Conservation (phyloP, 1,140 invertebrate genomes). For the Vanessa atalanta region DNA sequence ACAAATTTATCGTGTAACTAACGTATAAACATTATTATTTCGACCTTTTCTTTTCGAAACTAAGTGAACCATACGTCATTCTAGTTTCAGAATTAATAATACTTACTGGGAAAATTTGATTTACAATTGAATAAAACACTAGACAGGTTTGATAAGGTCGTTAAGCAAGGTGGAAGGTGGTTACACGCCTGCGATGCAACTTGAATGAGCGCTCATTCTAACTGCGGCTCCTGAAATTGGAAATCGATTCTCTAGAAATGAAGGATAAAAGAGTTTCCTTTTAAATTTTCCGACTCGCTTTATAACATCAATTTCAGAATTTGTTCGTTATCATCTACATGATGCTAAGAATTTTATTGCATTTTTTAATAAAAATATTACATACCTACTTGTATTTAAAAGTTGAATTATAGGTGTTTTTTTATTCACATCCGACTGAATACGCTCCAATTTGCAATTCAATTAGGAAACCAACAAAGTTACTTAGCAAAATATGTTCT, state of each 20-base stretch:
- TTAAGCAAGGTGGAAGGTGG: constrained; percentile 8
- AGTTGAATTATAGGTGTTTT: no score
- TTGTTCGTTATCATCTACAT: neutral
- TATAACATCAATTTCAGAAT: constrained; percentile 10
- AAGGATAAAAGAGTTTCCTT: constrained; percentile 13
- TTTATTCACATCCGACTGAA: no score
- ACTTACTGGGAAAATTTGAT: neutral
- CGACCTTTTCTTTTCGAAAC: no score
- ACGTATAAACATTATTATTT: no score
- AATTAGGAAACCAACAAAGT: no score
- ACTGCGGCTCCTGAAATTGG: constrained; percentile 14
- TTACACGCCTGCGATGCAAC: constrained; percentile 18
- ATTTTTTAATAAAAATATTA: neutral
- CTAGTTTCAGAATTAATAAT: neutral
- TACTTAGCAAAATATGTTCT: no score
- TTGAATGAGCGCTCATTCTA: constrained; percentile 26
- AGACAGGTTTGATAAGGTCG: constrained; percentile 5
- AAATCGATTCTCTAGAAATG: constrained; percentile 27
- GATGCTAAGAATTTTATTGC: neutral
- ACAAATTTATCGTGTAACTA: no score
- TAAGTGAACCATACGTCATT: no score
- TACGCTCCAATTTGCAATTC: no score
- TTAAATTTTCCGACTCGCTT: constrained; percentile 21
- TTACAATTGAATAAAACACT: neutral
- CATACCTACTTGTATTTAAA: no score